Evolutionary conservation across 2,888 invertebrate species (phyloP), one percentile per base, ranked within the genome.

Genomic region (Synanthedon formicaeformis): DNA sequence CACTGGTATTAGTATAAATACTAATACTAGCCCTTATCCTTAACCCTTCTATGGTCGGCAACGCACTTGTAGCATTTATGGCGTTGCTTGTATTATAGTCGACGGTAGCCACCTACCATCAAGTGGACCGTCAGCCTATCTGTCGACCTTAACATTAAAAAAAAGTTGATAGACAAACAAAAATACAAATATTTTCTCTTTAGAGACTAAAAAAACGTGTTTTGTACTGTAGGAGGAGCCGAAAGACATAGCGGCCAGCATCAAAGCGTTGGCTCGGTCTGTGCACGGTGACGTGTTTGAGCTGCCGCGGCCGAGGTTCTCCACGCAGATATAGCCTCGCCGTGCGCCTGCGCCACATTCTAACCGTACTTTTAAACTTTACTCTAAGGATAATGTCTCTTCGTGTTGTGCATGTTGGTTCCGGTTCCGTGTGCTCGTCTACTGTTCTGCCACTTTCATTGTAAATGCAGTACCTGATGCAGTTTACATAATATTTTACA

Each of bases 241-340:
- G 40, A 90, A 91, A 57, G 94, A 96, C 75, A 96, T 97, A 73
- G 95, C 96, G 59, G 96, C 96, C 49, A 95, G 94, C 74, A 96
- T 97, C 74, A 94, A 95, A 80, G 96, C 96, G n/a, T 83, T 97
- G 66, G 96, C 96, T 16, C 93, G 93, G 66, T 96, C 96, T 64
- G 94, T 96, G 57, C 95, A 95, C 81, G 95, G 94, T 57, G 95
- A 96, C 80, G 93, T 95, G 62, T 96, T 95, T 83, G 97, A 96
- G 70, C 85, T 96, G 71, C 97, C 97, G 49, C 90, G 93, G 57
- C 95, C 95, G 58, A 91, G 95, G 69, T 92, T 94, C 88, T 93
- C 93, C 75, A 94, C 94, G 58, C 93, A 94, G 88, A 93, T 95
- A 86, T 95, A 92, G 90, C 69, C 54, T 53, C 58, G 14, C 53